Evolutionary conservation across 2,797 vertebrate species (phyloP).

Genomic region (Staurois parvus): DNA sequence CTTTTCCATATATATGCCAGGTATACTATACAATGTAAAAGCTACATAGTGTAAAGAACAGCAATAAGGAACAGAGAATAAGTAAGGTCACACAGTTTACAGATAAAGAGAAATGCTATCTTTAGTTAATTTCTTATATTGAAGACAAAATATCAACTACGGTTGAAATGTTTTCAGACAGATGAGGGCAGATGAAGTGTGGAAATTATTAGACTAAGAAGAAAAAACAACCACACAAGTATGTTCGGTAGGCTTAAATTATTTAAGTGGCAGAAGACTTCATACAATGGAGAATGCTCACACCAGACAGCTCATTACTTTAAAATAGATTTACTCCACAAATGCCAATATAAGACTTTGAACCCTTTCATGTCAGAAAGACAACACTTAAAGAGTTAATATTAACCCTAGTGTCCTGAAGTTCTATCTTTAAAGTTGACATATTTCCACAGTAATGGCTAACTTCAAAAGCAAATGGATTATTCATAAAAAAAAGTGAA

Average conservation of each 20-base stretch:
- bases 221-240: not conserved
- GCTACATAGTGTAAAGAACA: too few relatives aligned
- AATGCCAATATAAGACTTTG: constrained; percentile 10
- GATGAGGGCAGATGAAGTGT: too few relatives aligned
- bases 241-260: not conserved
- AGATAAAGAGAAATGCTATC: too few relatives aligned
- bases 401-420: constrained; percentile 22
- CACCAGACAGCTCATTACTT: not conserved
- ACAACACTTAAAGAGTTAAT: constrained; percentile 39
- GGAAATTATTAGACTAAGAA: too few relatives aligned
- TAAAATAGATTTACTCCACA: constrained; percentile 16
- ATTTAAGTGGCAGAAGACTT: not conserved
- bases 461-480: constrained; percentile 37
- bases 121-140: too few relatives aligned
- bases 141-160: too few relatives aligned
- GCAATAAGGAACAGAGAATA: too few relatives aligned
- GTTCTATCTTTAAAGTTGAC: constrained; percentile 21
- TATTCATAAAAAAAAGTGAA: constrained; percentile 21
- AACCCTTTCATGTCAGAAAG: not conserved
- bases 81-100: too few relatives aligned
- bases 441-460: constrained; percentile 42
- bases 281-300: not conserved
- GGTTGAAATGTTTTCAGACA: too few relatives aligned
- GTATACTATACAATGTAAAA: too few relatives aligned
- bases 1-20: too few relatives aligned